These are phyloP conservation scores for Pollimyrus isidori DNA, from an alignment of 2,113 vertebrate species.

Conservation along the genomic window DNA sequence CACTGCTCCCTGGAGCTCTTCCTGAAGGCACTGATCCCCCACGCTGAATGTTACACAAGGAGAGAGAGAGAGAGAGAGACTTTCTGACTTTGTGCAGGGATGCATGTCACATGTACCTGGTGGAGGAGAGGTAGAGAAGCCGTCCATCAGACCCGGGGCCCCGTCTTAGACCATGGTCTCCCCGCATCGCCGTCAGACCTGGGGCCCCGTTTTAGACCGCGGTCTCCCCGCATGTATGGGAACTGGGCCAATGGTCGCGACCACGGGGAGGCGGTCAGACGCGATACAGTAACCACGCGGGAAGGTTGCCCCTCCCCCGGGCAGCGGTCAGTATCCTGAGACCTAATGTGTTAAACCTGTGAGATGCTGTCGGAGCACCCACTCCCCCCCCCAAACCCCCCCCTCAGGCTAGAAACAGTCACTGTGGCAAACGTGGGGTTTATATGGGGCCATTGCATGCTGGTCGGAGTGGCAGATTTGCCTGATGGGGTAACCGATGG, in stretches of 20 bases:
- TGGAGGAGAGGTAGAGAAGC: neutral
- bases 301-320: neutral
- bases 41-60: neutral
- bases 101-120: neutral
- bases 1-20: neutral
- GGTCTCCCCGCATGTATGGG: too few relatives aligned
- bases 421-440: neutral
- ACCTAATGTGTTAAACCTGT: neutral
- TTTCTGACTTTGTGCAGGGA: neutral
- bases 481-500: neutral
- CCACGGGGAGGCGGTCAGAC: neutral
- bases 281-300: neutral
- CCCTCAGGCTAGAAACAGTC: neutral
- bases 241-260: too few relatives aligned
- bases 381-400: neutral
- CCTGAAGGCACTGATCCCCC: neutral
- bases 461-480: neutral
- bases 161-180: neutral
- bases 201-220: too few relatives aligned
- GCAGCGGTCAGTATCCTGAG: neutral
- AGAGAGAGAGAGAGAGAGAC: conserved; percentile 2
- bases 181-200: neutral
- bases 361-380: neutral
- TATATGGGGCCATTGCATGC: neutral
- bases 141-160: neutral